Conservation (phyloP, 2,113 vertebrate species). For the Anhinga anhinga region DNA sequence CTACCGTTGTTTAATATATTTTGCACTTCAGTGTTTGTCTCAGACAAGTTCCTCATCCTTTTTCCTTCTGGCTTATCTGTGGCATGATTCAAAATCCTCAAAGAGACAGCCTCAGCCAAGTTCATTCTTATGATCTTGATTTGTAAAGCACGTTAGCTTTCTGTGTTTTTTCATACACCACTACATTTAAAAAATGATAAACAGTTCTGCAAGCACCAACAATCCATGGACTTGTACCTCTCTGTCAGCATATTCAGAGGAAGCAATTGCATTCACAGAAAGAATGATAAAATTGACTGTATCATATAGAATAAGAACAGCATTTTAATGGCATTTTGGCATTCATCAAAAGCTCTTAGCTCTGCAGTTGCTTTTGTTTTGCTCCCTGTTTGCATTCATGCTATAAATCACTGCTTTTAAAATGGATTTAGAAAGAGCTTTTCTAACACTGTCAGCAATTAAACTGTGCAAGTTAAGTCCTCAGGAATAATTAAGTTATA, state of each 20-base stretch:
- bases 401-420: slow-evolving; percentile 3
- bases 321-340: slow-evolving; percentile 24
- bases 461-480: neutral
- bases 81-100: slow-evolving; percentile 13
- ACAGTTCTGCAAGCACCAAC: neutral
- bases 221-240: neutral
- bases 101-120: neutral
- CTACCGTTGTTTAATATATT: neutral
- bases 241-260: slow-evolving; percentile 7
- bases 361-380: slow-evolving; percentile 34
- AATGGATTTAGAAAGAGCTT: neutral
- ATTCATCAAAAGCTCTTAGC: slow-evolving; percentile 25
- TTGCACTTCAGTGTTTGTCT: neutral
- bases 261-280: slow-evolving; percentile 33
- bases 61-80: neutral
- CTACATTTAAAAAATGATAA: slow-evolving; percentile 24
- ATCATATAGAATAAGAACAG: neutral
- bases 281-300: slow-evolving; percentile 24
- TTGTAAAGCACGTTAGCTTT: slow-evolving; percentile 21
- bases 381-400: neutral
- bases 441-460: neutral
- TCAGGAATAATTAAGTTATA: neutral
- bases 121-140: slow-evolving; percentile 21
- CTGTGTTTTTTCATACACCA: neutral
- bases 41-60: neutral